Evolutionary conservation across 2,888 invertebrate genomes (phyloP).

Genomic region (Drosophila formosana): DNA sequence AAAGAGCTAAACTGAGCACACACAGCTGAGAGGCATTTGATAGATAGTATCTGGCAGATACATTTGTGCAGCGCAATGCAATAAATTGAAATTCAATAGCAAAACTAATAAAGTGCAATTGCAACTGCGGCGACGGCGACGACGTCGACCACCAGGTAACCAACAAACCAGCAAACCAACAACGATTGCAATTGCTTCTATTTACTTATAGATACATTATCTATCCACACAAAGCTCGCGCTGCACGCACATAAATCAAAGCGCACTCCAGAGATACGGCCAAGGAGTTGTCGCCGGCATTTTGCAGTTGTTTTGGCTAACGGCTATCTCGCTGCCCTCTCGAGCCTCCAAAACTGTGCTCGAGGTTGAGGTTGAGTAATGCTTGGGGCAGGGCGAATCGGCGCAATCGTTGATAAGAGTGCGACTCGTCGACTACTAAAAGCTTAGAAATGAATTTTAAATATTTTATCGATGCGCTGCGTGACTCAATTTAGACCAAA

Average conservation of each 20-base stretch:
- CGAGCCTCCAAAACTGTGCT: neutral
- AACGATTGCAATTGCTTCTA: conserved; percentile 19
- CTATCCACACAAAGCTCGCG: conserved; percentile 23
- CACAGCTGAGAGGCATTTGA: conserved; percentile 32
- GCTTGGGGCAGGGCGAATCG: conserved; percentile 18
- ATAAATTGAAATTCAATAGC: conserved; percentile 75
- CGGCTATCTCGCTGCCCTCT: conserved; percentile 37
- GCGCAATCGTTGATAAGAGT: conserved; percentile 51
- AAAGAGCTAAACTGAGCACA: neutral
- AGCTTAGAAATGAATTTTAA: conserved; percentile 80
- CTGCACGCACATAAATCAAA: conserved; percentile 77
- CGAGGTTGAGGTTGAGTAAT: conserved; percentile 30
- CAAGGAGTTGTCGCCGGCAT: conserved; percentile 30
- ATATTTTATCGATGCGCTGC: conserved; percentile 76
- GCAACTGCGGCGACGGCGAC: conserved; percentile 27
- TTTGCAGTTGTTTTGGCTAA: conserved; percentile 56
- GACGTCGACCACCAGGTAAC: conserved; percentile 43
- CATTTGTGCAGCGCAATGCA: conserved; percentile 43
- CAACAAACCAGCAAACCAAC: neutral
- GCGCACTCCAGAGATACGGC: conserved; percentile 72
- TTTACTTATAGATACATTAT: conserved; percentile 43
- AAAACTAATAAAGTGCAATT: conserved; percentile 78
- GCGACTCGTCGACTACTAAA: conserved; percentile 61
- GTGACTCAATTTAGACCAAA: conserved; percentile 66
- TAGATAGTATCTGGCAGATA: conserved; percentile 39